Evolutionary conservation across 64 coral and sea anemone species (phyloP).

Genomic region (Hydrozoanthus tunicans): DNA sequence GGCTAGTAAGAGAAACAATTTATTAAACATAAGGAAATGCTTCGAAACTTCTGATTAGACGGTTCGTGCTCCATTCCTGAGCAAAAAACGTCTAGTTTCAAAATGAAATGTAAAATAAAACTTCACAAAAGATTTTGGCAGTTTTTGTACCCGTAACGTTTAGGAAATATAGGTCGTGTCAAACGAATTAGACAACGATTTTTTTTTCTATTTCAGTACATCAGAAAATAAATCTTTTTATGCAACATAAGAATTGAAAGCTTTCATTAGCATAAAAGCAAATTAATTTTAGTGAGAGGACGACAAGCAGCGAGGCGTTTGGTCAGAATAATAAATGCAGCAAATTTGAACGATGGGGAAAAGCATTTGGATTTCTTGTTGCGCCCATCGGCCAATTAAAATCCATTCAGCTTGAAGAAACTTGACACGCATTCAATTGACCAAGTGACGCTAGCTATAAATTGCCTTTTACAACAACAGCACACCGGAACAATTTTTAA

Average conservation of each 20-base stretch:
- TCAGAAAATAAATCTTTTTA: neutral
- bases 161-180: too few relatives aligned
- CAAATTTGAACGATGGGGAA: neutral
- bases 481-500: neutral
- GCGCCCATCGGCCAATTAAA: neutral
- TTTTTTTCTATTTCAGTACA: too few relatives aligned
- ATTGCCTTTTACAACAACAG: neutral
- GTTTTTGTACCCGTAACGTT: too few relatives aligned
- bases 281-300: neutral
- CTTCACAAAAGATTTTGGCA: too few relatives aligned
- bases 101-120: too few relatives aligned
- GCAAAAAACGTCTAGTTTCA: too few relatives aligned
- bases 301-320: neutral
- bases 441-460: neutral
- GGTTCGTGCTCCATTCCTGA: too few relatives aligned
- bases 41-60: neutral
- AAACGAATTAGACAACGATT: too few relatives aligned
- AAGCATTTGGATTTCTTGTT: neutral
- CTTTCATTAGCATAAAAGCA: neutral
- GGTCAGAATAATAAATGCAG: constrained; percentile 8
- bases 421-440: neutral
- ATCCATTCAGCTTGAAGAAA: neutral
- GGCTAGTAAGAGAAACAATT: neutral
- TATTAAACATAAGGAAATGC: constrained; percentile 6
- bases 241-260: neutral